Evolutionary conservation across 2,888 invertebrate species (phyloP).

Genomic region (Melanchra persicariae): DNA sequence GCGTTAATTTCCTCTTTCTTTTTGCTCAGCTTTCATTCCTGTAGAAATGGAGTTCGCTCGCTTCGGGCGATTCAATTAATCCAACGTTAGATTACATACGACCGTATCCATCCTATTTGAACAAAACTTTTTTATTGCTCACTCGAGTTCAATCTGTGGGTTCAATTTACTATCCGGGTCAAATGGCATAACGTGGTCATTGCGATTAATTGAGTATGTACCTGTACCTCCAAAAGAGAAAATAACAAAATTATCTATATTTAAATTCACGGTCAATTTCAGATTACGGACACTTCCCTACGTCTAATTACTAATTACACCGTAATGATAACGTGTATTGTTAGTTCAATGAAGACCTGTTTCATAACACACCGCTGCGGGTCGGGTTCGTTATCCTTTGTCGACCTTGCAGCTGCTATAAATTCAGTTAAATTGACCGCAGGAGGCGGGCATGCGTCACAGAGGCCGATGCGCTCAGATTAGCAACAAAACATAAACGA

Average conservation of each 20-base stretch:
- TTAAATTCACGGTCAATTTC: conserved; percentile 43
- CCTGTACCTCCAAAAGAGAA: conserved; percentile 54
- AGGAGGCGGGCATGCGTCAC: conserved; percentile 84
- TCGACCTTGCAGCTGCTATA: conserved; percentile 88
- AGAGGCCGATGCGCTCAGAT: conserved; percentile 83
- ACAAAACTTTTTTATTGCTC: conserved; percentile 72
- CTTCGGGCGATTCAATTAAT: conserved; percentile 81
- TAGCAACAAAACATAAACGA: too few relatives aligned
- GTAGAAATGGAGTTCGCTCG: conserved; percentile 71
- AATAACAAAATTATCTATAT: conserved; percentile 26
- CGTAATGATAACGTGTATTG: conserved; percentile 68
- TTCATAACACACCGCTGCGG: conserved; percentile 75
- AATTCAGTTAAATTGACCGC: conserved; percentile 87
- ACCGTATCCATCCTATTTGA: conserved; percentile 63
- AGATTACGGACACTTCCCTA: conserved; percentile 33
- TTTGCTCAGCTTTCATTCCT: conserved; percentile 66
- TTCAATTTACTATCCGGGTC: conserved; percentile 74
- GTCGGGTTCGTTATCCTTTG: conserved; percentile 86
- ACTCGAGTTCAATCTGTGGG: conserved; percentile 65
- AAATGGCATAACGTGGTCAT: conserved; percentile 66
- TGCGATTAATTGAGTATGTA: conserved; percentile 73
- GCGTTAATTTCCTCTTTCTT: conserved; percentile 65
- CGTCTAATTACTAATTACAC: conserved; percentile 59
- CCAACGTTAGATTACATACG: conserved; percentile 76
- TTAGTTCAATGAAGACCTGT: conserved; percentile 72